phyloP scores from a whole-genome alignment of 2,797 vertebrate species.

The Tachyglossus aculeatus region DNA sequence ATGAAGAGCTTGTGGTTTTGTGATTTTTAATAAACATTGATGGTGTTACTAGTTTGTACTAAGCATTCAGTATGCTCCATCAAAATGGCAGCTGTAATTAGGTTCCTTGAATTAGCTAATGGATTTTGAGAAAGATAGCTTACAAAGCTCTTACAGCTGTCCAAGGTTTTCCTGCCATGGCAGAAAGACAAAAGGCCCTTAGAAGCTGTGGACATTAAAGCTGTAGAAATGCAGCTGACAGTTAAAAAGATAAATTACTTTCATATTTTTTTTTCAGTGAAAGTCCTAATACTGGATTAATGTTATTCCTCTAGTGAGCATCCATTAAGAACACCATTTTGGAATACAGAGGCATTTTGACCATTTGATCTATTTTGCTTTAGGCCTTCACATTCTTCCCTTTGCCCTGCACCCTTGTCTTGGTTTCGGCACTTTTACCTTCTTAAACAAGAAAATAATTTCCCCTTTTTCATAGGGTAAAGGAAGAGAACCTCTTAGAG shows the following conservation, averaged over 20 bases:
- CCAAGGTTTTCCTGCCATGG: conserved; percentile 77
- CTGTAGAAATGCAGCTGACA: conserved; percentile 78
- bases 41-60: conserved; percentile 92
- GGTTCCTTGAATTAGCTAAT: conserved; percentile 95
- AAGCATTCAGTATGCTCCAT: conserved; percentile 85
- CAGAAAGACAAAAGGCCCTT: conserved; percentile 80
- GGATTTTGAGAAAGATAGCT: conserved; percentile 86
- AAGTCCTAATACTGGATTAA: conserved; percentile 73
- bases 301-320: conserved; percentile 70
- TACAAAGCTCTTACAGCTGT: conserved; percentile 83
- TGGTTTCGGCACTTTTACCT: not conserved
- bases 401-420: not conserved
- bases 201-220: conserved; percentile 77
- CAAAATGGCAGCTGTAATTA: conserved; percentile 97
- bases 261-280: conserved; percentile 73
- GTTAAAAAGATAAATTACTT: conserved; percentile 78
- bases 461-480: conserved; percentile 21
- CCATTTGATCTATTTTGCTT: conserved; percentile 58
- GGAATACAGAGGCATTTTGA: conserved; percentile 65
- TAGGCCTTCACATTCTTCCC: too few relatives aligned
- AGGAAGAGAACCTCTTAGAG: conserved; percentile 41
- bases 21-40: conserved; percentile 94
- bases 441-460: conserved; percentile 40
- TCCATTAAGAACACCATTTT: conserved; percentile 71
- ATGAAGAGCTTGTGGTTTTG: conserved; percentile 75